A percentile compares a stretch with the other conserved stretches of the same genome.
phyloP scores from a whole-genome alignment of 2,888 invertebrate genomes.

The Pheosia gnoma region DNA sequence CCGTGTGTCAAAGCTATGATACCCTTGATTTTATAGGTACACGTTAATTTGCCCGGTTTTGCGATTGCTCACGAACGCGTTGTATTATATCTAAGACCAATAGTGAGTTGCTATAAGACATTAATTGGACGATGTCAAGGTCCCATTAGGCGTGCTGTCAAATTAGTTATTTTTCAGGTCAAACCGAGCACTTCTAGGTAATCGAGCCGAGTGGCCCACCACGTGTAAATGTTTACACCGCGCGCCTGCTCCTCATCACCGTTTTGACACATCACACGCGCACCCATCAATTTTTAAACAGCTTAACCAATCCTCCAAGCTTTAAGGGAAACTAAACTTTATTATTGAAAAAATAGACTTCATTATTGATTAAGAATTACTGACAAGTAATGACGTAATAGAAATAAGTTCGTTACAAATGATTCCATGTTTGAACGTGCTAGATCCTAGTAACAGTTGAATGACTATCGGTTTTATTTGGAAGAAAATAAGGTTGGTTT shows the following conservation, averaged over 20 bases:
- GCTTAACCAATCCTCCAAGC: slow-evolving; percentile 6
- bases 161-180: slow-evolving; percentile 37
- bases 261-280: slow-evolving; percentile 73
- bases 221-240: slow-evolving; percentile 72
- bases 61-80: no score
- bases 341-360: slow-evolving; percentile 4
- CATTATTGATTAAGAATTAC: slow-evolving; percentile 15
- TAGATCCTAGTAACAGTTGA: slow-evolving; percentile 13
- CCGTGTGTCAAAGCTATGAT: no score
- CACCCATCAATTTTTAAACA: slow-evolving; percentile 27
- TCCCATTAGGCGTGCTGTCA: slow-evolving; percentile 11
- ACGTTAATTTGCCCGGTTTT: no score
- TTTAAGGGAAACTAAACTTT: slow-evolving; percentile 22
- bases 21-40: no score
- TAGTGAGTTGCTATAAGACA: neutral
- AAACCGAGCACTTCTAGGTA: slow-evolving; percentile 40
- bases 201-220: slow-evolving; percentile 44
- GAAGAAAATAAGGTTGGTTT: slow-evolving; percentile 22
- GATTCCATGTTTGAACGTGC: slow-evolving; percentile 26
- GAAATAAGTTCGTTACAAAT: slow-evolving; percentile 16
- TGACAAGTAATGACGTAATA: slow-evolving; percentile 17
- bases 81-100: neutral
- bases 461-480: slow-evolving; percentile 14
- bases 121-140: neutral
- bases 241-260: slow-evolving; percentile 76